Evolutionary conservation across 2,888 invertebrate genomes (phyloP).

Genomic region (Drosophila mulleri): DNA sequence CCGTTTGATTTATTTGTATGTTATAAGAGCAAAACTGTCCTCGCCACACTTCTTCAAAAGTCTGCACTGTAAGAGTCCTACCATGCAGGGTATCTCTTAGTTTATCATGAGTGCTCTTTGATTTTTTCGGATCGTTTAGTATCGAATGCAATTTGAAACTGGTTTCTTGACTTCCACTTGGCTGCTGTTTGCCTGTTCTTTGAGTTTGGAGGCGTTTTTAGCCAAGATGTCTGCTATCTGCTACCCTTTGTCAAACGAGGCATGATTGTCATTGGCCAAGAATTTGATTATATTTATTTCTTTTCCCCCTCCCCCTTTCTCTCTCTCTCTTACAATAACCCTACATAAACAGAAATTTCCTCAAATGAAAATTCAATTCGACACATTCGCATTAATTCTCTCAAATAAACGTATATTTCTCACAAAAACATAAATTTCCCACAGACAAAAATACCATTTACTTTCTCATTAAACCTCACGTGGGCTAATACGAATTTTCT

Average conservation of each 20-base stretch:
- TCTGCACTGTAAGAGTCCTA: too few relatives aligned
- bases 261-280: neutral
- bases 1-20: neutral
- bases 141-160: constrained; percentile 66
- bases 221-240: constrained; percentile 13
- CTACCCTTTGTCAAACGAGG: neutral
- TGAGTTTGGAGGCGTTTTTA: constrained; percentile 26
- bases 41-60: neutral
- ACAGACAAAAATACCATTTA: neutral
- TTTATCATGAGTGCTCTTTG: constrained; percentile 2
- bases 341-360: too few relatives aligned
- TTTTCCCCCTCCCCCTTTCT: neutral
- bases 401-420: neutral
- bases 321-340: too few relatives aligned
- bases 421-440: neutral
- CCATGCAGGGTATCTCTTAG: neutral
- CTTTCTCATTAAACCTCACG: neutral
- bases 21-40: neutral
- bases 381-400: neutral
- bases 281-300: neutral
- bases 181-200: constrained; percentile 15
- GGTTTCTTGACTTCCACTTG: constrained; percentile 49
- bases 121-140: constrained; percentile 45
- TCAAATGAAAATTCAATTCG: too few relatives aligned
- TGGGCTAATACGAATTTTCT: neutral